Percentiles rank a stretch among this genome's conserved stretches.
Evolutionary conservation across 2,888 invertebrate species (phyloP).

Genomic region (Epinotia demarniana): DNA sequence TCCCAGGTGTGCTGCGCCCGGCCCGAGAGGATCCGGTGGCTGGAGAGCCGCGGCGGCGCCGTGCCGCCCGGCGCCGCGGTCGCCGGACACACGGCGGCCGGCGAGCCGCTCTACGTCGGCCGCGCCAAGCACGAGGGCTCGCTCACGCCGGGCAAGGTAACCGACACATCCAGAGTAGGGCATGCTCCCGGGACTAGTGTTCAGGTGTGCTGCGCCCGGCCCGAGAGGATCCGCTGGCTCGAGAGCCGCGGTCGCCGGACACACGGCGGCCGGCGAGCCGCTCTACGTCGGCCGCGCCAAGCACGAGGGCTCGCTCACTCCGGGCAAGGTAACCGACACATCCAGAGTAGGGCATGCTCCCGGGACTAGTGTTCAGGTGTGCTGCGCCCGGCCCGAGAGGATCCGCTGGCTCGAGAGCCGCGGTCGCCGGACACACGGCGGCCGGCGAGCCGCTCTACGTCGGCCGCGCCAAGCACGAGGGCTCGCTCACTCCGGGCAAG

Average conservation of each 20-base stretch:
- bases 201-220: too few relatives aligned
- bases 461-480: background rate
- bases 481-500: slow-evolving; percentile 81
- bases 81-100: slow-evolving; percentile 76
- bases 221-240: too few relatives aligned
- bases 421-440: background rate
- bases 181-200: too few relatives aligned
- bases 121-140: slow-evolving; percentile 80
- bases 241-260: too few relatives aligned
- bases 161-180: too few relatives aligned
- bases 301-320: slow-evolving; percentile 53
- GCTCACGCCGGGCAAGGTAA: background rate
- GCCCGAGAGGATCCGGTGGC: slow-evolving; percentile 65
- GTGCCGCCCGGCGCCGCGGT: slow-evolving; percentile 80
- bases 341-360: too few relatives aligned
- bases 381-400: too few relatives aligned
- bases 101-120: slow-evolving; percentile 82
- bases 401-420: too few relatives aligned
- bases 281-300: slow-evolving; percentile 69
- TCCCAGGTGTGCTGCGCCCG: slow-evolving; percentile 73
- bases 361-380: too few relatives aligned
- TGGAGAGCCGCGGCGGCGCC: slow-evolving; percentile 69
- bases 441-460: background rate
- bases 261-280: too few relatives aligned
- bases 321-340: too few relatives aligned